Percentiles rank a stretch among this genome's conserved stretches.
phyloP scores from a whole-genome alignment of 2,797 vertebrate species.

The Luscinia luscinia region DNA sequence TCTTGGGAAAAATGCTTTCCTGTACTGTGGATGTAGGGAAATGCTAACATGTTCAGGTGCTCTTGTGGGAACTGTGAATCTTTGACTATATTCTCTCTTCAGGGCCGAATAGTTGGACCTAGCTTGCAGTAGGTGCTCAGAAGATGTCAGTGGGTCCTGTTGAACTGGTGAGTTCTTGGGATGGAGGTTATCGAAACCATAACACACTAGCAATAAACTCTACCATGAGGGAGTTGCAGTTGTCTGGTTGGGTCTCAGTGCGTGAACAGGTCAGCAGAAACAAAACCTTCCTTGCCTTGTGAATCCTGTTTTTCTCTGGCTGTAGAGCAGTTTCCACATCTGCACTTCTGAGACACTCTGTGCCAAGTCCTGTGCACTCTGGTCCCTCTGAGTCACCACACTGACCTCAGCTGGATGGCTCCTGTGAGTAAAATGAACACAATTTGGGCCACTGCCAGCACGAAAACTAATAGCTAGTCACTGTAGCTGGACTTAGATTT shows the following conservation, averaged over 20 bases:
- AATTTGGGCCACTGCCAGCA: background rate
- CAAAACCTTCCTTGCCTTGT: background rate
- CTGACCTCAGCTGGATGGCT: slow-evolving; percentile 41
- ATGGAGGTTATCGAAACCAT: slow-evolving; percentile 36
- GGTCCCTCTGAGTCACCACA: background rate
- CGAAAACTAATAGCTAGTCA: slow-evolving; percentile 26
- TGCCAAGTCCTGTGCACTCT: slow-evolving; percentile 52
- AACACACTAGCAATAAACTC: background rate
- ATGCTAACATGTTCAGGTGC: background rate
- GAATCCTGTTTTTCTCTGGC: background rate
- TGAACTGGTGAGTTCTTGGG: background rate
- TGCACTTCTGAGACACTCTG: slow-evolving; percentile 7
- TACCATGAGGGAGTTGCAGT: background rate
- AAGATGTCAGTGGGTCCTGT: background rate
- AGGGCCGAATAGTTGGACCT: background rate
- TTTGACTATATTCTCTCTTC: background rate
- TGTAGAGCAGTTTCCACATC: slow-evolving; percentile 57
- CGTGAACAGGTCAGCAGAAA: background rate
- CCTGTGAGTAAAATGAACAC: slow-evolving; percentile 10
- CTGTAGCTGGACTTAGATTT: slow-evolving; percentile 27
- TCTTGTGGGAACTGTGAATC: background rate
- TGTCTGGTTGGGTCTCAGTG: background rate
- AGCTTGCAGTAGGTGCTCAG: background rate
- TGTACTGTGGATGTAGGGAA: background rate
- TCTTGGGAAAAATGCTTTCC: background rate